Evolutionary conservation across 2,888 invertebrate species (phyloP), one percentile per base, ranked within the genome.

Genomic region (Nemapogon koenigi): DNA sequence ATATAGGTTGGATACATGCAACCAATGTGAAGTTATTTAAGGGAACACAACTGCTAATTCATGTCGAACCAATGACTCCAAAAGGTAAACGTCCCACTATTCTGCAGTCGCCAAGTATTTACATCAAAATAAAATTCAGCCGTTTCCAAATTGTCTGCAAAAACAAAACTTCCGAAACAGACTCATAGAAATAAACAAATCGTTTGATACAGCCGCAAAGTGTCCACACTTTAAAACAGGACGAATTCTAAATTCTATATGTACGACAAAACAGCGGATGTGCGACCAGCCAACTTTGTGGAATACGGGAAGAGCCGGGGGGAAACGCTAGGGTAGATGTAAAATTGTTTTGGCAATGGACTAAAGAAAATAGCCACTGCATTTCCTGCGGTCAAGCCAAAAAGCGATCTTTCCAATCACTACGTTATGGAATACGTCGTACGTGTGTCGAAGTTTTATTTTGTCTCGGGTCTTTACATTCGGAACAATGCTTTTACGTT

Each of bases 301-400:
- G 59, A 60, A 60, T 55, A 59, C 62, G 62, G 62, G 68, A 60
- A 65, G 65, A 65, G 62, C 59, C 62, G 57, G 58, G 55, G 57
- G 54, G 56, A 48, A n/a, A n/a, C n/a, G 52, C 50, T 53, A 53
- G 53, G 62, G 64, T 63, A 65, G 64, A 66, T 63, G 63, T 64
- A 67, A 70, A 72, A 66, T 64, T 65, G 66, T 66, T 66, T 64
- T 64, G 66, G 66, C 64, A 66, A 63, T 62, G 62, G 62, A 53
- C 58, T 62, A 58, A 62, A 62, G 64, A 62, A 69, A 65, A 62
- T 57, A 59, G 62, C 62, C 57, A 60, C 65, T 65, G 62, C 73
- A 76, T 75, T 76, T 79, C 73, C 76, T 70, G 72, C 61, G 76
- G 73, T 70, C 71, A 69, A 66, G 69, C 69, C 70, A 71, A 70